These are phyloP conservation scores for Hymenopus coronatus DNA, from an alignment of 2,888 invertebrate species.

Conservation along the genomic window DNA sequence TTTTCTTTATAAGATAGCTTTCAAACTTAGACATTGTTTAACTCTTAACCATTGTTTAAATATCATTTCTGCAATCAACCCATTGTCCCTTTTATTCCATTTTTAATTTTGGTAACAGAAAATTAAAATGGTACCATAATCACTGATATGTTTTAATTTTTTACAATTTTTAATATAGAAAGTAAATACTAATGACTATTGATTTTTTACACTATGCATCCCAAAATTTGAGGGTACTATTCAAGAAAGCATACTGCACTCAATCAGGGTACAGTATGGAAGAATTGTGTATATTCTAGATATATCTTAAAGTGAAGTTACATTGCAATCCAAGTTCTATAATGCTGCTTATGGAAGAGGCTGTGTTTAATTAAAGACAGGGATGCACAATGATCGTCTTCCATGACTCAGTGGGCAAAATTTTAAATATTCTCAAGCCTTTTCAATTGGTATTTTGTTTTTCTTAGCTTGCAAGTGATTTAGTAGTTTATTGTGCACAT, in stretches of 20 bases:
- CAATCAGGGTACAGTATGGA: no score
- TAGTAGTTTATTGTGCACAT: neutral
- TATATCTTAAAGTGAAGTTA: neutral
- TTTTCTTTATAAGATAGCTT: no score
- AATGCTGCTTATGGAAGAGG: neutral
- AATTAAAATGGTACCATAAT: no score
- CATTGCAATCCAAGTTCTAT: neutral
- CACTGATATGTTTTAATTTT: no score
- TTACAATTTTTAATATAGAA: no score
- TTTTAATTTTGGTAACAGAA: no score
- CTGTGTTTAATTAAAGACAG: neutral
- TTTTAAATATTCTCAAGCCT: neutral
- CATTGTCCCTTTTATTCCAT: no score
- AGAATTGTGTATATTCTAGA: neutral
- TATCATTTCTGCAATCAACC: no score
- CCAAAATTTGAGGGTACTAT: neutral
- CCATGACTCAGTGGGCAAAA: neutral
- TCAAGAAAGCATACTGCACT: neutral
- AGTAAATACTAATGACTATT: no score
- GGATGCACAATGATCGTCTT: neutral
- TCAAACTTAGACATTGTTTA: no score
- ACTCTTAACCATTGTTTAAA: no score
- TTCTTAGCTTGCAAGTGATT: conserved; percentile 24
- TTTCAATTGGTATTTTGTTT: neutral
- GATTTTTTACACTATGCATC: neutral